Evolutionary conservation across 2,888 invertebrate genomes (phyloP), one percentile per base, ranked within the genome.

Genomic region (Timema cristinae): DNA sequence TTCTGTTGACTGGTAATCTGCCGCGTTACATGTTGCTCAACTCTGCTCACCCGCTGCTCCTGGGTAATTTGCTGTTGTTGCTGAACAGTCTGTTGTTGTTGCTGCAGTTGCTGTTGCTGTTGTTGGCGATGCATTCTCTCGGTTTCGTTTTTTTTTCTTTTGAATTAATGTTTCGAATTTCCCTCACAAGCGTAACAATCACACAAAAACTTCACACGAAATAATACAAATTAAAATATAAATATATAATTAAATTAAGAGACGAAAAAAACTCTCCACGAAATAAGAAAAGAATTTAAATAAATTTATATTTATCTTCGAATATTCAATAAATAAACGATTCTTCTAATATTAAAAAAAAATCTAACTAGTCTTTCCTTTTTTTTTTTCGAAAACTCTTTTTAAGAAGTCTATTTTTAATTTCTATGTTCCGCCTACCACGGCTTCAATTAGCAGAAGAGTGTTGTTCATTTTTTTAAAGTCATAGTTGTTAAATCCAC

Each of bases 11-110:
- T 84, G 84, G 90, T 90, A 85, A 91, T 87, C 84, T 93, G 92
- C 81, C 91, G 86, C 78, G 91, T 90, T 84, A 90, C 89, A 82
- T 90, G 91, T 83, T 91, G 91, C 85, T 92, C 92, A 78, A 90
- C 91, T 81, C 89, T 85, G 82, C 87, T 88, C 80, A 88, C 47
- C 72, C 80, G 80, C 73, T 82, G 82, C 76, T 82, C 81, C 71
- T 82, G 80, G 72, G 77, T 78, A 78, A 72, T 82, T 77, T 76
- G 76, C 71, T 77, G 77, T 69, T 75, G 76, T 74, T 74, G 73
- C 61, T 47, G 9, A 48, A 76, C 73, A 50, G 71, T 72, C 68
- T 76, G 75, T 66, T 73, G 73, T 71, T 76, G 76, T 70, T 76
- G 76, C 70, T 16, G 71, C 50, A 63, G 59, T 68, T 73, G 56